A percentile compares a stretch with the other conserved stretches of the same genome.
phyloP scores from a whole-genome alignment of 2,113 vertebrate genomes.

The Protomyctophum bolini region DNA sequence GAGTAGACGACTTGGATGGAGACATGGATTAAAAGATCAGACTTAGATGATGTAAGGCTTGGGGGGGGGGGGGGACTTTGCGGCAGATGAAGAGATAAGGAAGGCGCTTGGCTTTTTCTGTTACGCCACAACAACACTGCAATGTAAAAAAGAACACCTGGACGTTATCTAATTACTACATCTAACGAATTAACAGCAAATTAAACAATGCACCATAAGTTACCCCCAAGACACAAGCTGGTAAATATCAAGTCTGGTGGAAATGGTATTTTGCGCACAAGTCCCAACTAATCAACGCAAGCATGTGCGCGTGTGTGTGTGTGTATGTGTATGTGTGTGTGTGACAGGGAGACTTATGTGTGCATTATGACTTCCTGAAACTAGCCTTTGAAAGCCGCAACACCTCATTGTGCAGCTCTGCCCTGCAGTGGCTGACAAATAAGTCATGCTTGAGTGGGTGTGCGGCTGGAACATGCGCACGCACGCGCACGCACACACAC shows the following conservation, averaged over 20 bases:
- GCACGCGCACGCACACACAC: slow-evolving; percentile 30
- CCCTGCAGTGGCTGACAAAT: slow-evolving; percentile 42
- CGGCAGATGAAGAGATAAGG: not conserved
- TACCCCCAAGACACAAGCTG: slow-evolving; percentile 14
- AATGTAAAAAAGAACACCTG: not conserved
- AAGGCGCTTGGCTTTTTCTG: slow-evolving; percentile 8
- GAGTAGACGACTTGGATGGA: too few relatives aligned
- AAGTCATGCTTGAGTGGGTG: slow-evolving; percentile 41
- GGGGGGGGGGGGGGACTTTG: too few relatives aligned
- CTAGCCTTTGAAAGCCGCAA: slow-evolving; percentile 64
- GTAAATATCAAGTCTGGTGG: slow-evolving; percentile 34
- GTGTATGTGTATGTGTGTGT: slow-evolving; percentile 33
- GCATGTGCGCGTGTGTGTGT: slow-evolving; percentile 3
- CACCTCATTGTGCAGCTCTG: slow-evolving; percentile 63
- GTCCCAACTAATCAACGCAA: slow-evolving; percentile 31
- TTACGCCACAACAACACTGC: slow-evolving; percentile 4
- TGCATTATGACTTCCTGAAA: slow-evolving; percentile 65
- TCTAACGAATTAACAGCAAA: slow-evolving; percentile 22
- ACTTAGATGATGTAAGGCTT: too few relatives aligned
- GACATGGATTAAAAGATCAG: too few relatives aligned
- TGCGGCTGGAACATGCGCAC: slow-evolving; percentile 22
- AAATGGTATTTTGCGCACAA: slow-evolving; percentile 35
- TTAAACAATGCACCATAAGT: slow-evolving; percentile 15
- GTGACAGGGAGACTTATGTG: not conserved
- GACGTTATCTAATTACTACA: not conserved